Evolutionary conservation across 2,113 vertebrate genomes (phyloP), one percentile per base, ranked within the genome.

Genomic region (Rostratula benghalensis): DNA sequence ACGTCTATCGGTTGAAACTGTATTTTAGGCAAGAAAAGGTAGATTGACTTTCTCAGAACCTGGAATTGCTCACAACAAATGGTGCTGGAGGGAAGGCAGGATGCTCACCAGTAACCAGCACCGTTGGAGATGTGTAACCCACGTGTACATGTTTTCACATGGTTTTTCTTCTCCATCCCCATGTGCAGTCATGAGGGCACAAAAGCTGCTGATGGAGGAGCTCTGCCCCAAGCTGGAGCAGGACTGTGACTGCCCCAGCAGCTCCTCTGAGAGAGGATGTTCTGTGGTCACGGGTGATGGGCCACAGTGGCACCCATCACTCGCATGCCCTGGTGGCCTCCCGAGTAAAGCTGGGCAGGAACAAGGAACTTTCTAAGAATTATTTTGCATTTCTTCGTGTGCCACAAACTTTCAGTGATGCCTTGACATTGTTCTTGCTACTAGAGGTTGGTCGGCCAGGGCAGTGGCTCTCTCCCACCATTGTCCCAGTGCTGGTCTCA

Each of bases 101-200:
- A 19, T 30, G 41, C 45, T 53, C 25, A 16, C 35, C 59, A 9
- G 53, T 7, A 39, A 24, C 39, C 31, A 14, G 79, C 37, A 0
- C 15, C 21, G 43, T 6, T 69, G 21, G 17, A 22, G 37, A 19
- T 0, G 0, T 2, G 4, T 6, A 35, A 18, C 69, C 23, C 54
- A 14, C 25, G 39, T 6, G n/a, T 21, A 6, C 3, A 1, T 25
- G 30, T 35, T 68, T 25, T 4, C 3, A 1, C 4, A 0, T 31
- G 28, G 28, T 28, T 67, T 39, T 53, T 54, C 33, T 37, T 54
- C 81, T 37, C 37, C 63, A 30, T 39, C 57, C 13, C 63, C 2
- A 0, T 23, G 33, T 9, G 11, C 2, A 19, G 39, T 6, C 28
- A 5, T 4, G 21, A 22, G 35, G 68, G 65, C 39, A 10, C 76